Base-by-base conservation (phyloP, 2,113 vertebrate genomes). In the Mustela lutreola region DNA sequence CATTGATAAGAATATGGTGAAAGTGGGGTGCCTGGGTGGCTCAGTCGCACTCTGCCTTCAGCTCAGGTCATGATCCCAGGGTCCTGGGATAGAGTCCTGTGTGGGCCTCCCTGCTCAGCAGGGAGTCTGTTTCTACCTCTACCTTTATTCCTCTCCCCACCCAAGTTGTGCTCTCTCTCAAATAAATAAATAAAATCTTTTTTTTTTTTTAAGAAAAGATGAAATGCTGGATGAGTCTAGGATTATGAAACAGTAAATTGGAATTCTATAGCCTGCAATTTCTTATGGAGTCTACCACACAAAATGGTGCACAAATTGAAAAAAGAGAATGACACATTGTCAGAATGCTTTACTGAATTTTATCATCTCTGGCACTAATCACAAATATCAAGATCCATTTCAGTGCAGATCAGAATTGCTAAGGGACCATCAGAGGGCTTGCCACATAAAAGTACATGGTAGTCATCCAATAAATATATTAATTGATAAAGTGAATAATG, bases 381-480 rank as follows among this genome's bases (percentile, higher is more conserved):
- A 24, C 33, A 94, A 87, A 65, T 81, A 16, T 80, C 15, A 97
- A 10, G 93, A 73, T 84, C 31, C 89, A 42, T 48, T 50, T 80
- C 93, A 95, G 56, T 94, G 19, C 95, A 96, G n/a, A 67, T 10
- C 71, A 97, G n/a, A 80, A 80, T 53, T 48, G 33, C 42, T 65
- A 80, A 93, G 62, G 58, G 33, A 33, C 95, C 48, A 82, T 53
- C 11, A 91, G 86, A 96, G 24, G 26, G 7, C 1, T 45, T 84
- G 58, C 24, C 82, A 85, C 53, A 90, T 48, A 90, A 39, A 73
- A 36, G 28, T 63, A 63, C 48, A 67, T 26, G 91, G 26, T 42
- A 81, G 36, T 15, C 48, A 70, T 82, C 90, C 39, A 81, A 75
- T 86, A 83, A 79, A 73, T 78, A 16, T 82, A 8, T 28, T 60